Conservation (phyloP, 1,140 invertebrate species). For the Asobara japonica region DNA sequence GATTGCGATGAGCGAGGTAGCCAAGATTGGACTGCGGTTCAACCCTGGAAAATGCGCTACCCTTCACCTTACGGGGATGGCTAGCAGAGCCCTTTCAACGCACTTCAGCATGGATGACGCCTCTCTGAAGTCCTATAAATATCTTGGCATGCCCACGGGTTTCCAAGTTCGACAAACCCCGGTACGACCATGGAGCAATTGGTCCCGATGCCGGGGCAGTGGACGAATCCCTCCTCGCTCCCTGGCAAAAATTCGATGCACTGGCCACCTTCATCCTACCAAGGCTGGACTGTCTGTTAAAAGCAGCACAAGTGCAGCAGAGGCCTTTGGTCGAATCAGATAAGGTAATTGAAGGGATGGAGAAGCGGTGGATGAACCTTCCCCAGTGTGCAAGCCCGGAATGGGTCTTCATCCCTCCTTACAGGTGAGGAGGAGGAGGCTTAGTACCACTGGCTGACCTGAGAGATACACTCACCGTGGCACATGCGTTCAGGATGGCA, state of each 20-base stretch:
- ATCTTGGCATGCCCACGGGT: slow-evolving; percentile 48
- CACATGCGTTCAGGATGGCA: slow-evolving; percentile 46
- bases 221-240: slow-evolving; percentile 44
- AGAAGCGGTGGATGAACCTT: slow-evolving; percentile 45
- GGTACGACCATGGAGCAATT: slow-evolving; percentile 30
- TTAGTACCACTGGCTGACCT: slow-evolving; percentile 43
- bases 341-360: slow-evolving; percentile 35
- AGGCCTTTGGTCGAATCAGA: slow-evolving; percentile 33
- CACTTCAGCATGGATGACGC: slow-evolving; percentile 30
- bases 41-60: slow-evolving; percentile 45
- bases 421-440: slow-evolving; percentile 41
- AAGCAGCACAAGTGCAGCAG: slow-evolving; percentile 41
- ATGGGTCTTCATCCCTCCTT: slow-evolving; percentile 35
- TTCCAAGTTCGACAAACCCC: slow-evolving; percentile 42
- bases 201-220: slow-evolving; percentile 34
- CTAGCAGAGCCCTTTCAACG: background rate
- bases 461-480: slow-evolving; percentile 37
- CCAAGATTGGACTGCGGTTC: slow-evolving; percentile 41
- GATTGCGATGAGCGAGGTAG: slow-evolving; percentile 6
- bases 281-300: slow-evolving; percentile 46
- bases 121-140: slow-evolving; percentile 34
- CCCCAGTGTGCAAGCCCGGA: slow-evolving; percentile 48
- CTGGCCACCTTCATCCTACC: slow-evolving; percentile 52
- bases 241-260: no score
- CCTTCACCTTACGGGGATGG: slow-evolving; percentile 34